These are phyloP conservation scores for Cydia fagiglandana DNA, from an alignment of 1,140 invertebrate genomes.

Conservation along the genomic window DNA sequence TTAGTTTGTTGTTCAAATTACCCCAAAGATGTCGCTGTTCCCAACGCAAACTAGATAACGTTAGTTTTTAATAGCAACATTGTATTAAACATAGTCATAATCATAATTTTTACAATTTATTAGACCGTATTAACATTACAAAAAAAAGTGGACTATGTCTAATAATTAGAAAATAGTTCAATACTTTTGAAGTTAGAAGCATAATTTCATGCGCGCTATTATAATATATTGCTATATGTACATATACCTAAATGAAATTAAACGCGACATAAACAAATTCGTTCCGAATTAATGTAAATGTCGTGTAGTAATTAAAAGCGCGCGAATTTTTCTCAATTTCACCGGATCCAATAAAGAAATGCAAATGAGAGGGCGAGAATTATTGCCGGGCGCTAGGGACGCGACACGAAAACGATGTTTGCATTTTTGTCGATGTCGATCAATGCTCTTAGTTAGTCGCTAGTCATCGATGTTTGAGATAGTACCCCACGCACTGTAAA, in stretches of 20 bases:
- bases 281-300: conserved; percentile 29
- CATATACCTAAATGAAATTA: conserved; percentile 9
- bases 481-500: neutral
- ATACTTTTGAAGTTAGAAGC: too few species aligned
- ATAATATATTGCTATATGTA: too few species aligned
- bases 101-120: too few species aligned
- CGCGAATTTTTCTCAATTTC: conserved; percentile 32
- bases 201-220: too few species aligned
- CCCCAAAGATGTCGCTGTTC: too few species aligned
- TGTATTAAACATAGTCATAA: too few species aligned
- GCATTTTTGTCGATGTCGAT: neutral
- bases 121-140: too few species aligned
- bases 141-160: too few species aligned
- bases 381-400: conserved; percentile 1
- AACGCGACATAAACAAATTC: conserved; percentile 23
- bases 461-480: neutral
- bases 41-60: too few species aligned
- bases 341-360: conserved; percentile 30
- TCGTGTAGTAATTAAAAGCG: conserved; percentile 30
- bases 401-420: neutral
- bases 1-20: too few species aligned
- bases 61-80: too few species aligned
- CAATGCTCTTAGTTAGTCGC: neutral
- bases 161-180: too few species aligned
- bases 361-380: conserved; percentile 26